Evolutionary conservation across 2,888 invertebrate genomes (phyloP).

Genomic region (Calameuta filiformis): DNA sequence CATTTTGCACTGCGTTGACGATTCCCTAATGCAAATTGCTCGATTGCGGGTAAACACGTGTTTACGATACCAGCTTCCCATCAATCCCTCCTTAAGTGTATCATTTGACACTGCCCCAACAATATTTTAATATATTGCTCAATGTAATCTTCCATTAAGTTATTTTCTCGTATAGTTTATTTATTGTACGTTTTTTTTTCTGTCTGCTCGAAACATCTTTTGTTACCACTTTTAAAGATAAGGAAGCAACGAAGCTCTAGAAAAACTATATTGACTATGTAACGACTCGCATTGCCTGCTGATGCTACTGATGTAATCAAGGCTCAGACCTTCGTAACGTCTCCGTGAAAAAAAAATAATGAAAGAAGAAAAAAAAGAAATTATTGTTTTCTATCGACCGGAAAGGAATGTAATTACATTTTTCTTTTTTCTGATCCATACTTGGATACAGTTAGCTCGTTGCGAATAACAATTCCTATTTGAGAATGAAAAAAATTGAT

Average conservation of each 20-base stretch:
- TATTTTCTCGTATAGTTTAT: constrained; percentile 1
- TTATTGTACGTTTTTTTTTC: background rate
- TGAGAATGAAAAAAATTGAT: background rate
- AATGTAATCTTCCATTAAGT: constrained; percentile 14
- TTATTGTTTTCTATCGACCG: background rate
- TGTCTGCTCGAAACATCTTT: background rate
- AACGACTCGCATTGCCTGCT: background rate
- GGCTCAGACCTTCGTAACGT: background rate
- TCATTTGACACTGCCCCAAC: background rate
- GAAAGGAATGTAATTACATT: background rate
- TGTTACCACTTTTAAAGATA: background rate
- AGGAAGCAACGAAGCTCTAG: background rate
- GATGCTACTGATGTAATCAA: background rate
- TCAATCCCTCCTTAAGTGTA: background rate
- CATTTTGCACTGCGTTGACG: background rate
- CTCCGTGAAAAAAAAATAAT: too few relatives aligned
- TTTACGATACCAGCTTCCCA: background rate
- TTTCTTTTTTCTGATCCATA: background rate
- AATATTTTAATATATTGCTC: constrained; percentile 7
- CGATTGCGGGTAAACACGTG: background rate
- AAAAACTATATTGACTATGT: background rate
- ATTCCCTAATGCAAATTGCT: background rate
- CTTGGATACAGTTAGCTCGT: background rate
- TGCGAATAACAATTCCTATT: background rate
- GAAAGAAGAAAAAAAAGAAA: background rate